Base-by-base conservation (phyloP, 2,113 vertebrate genomes). In the Tragelaphus scriptus region DNA sequence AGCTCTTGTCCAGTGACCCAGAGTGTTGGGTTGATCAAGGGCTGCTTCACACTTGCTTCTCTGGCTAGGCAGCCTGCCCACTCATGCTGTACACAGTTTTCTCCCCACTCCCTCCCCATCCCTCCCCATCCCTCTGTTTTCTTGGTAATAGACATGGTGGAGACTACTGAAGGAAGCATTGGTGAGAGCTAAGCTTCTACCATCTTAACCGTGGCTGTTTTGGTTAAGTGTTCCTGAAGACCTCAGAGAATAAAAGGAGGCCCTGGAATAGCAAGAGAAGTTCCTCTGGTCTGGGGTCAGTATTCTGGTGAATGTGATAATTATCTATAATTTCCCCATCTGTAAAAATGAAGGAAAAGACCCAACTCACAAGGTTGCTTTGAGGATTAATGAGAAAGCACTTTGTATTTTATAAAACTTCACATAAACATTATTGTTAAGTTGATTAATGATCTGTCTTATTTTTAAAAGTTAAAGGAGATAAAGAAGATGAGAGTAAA, bases 381-480 rank as follows among this genome's bases (percentile, higher is more conserved):
- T 97, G 65, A 85, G 30, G 40, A 92, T 88, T 91, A 80, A 32
- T 87, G 15, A 71, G 94, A 90, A 68, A 26, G 16, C 84, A 93
- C 12, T 56, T 79, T 61, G 10, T 49, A 19, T 85, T 97, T 95
- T 71, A 40, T 68, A 92, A 95, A 85, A 85, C 56, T 75, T 63
- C 5, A 93, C 49, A 55, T 90, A 55, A 92, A 71, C 15, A 51
- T 77, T 58, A 65, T 40, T 90, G 55, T 86, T 77, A 55, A 90
- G 32, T 77, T 87, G 32, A 86, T 55, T 93, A 65, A 90, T 65
- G 71, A 49, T 40, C n/a, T 63, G 17, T 90, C 77, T 90, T 63
- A 40, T 87, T 94, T 92, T 95, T 82, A 32, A 96, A 96, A 90
- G 49, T 36, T 88, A 63, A 95, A 85, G 81, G 79, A 92, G 59